Conservation (phyloP, 2,888 invertebrate genomes). For the Timema podura region DNA sequence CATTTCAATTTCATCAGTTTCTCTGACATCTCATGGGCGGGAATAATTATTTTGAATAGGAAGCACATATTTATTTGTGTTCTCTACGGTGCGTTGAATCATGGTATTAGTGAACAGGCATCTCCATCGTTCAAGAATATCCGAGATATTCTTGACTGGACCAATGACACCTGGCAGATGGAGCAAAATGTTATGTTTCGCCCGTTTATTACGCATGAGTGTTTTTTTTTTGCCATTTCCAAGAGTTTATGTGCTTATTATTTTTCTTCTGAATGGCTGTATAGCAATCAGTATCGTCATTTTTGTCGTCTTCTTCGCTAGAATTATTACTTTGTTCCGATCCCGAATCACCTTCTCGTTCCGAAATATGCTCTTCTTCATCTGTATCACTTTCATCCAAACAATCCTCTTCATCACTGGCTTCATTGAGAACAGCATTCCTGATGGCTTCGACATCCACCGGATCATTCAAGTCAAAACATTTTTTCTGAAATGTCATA, state of each 20-base stretch:
- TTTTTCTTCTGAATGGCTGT: too few species aligned
- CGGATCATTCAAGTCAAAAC: not conserved
- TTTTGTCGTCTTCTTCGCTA: not conserved
- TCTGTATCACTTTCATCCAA: constrained; percentile 7
- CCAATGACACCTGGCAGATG: not conserved
- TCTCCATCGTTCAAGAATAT: not conserved
- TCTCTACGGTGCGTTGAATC: not conserved
- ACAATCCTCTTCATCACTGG: constrained; percentile 1
- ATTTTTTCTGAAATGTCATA: too few species aligned
- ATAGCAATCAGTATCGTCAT: not conserved
- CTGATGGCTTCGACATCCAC: not conserved
- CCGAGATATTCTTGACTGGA: not conserved
- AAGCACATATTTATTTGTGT: constrained; percentile 2
- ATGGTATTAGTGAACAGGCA: not conserved
- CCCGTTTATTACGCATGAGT: not conserved
- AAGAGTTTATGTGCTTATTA: not conserved
- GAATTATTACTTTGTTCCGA: not conserved
- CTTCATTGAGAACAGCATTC: not conserved
- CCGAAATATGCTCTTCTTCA: not conserved
- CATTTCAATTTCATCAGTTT: constrained; percentile 7
- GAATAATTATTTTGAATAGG: constrained; percentile 3
- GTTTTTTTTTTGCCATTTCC: not conserved
- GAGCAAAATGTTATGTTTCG: not conserved
- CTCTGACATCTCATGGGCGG: not conserved
- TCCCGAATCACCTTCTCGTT: not conserved